Conservation (phyloP, 2,113 vertebrate species). For the Callocephalon fimbriatum region DNA sequence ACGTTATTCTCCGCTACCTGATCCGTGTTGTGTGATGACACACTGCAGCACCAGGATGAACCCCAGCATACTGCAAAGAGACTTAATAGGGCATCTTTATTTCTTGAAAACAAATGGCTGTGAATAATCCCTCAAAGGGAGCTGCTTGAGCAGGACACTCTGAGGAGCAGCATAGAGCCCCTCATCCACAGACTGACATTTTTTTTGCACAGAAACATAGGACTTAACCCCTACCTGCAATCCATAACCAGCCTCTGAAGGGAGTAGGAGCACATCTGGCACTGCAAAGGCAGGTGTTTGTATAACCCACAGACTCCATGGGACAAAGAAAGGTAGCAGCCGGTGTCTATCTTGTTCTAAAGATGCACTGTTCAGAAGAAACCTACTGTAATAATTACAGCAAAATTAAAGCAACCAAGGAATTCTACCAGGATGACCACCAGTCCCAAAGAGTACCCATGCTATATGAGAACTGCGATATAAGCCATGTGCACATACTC, state of each 20-base stretch:
- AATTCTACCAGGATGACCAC: not conserved
- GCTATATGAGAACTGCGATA: not conserved
- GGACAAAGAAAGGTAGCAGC: not conserved
- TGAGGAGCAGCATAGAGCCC: fast-evolving
- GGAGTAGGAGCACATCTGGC: not conserved
- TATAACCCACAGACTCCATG: fast-evolving
- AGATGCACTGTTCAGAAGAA: not conserved
- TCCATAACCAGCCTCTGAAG: not conserved
- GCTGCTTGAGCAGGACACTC: not conserved
- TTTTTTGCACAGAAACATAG: not conserved
- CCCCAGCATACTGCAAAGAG: not conserved
- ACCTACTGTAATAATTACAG: not conserved
- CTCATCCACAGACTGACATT: not conserved
- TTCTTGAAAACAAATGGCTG: not conserved
- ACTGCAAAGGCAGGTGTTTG: not conserved
- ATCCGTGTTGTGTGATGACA: not conserved
- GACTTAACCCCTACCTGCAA: not conserved
- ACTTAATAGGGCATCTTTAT: not conserved
- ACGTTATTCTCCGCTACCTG: not conserved
- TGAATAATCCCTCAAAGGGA: not conserved
- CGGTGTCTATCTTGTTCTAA: fast-evolving
- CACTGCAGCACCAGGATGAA: not conserved
- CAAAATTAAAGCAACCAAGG: not conserved
- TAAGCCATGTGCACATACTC: not conserved
- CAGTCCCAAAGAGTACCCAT: fast-evolving